These are phyloP conservation scores for Morpho deidamia DNA, from an alignment of 2,888 invertebrate species.

Conservation along the genomic window DNA sequence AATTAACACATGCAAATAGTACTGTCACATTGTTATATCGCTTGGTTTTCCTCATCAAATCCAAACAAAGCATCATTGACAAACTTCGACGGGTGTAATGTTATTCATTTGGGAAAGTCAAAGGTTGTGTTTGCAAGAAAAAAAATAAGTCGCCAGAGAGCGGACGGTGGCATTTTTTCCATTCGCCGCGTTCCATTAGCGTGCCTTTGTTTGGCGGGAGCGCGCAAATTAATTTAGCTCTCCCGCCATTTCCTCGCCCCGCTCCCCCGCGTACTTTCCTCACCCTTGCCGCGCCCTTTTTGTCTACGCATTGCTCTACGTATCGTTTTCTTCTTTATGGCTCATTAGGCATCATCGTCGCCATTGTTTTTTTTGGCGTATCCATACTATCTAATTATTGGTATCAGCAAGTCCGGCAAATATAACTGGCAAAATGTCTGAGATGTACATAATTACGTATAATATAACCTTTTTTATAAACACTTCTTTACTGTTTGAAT, in stretches of 20 bases:
- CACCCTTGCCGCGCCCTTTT: slow-evolving; percentile 69
- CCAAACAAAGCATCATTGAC: slow-evolving; percentile 46
- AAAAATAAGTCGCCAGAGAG: slow-evolving; percentile 72
- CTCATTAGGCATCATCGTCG: slow-evolving; percentile 77
- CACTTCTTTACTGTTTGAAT: no score
- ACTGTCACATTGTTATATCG: slow-evolving; percentile 5
- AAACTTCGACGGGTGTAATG: slow-evolving; percentile 72
- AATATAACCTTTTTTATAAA: no score
- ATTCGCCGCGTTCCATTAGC: slow-evolving; percentile 79
- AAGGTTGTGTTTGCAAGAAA: slow-evolving; percentile 73
- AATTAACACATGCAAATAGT: no score
- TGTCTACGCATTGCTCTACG: slow-evolving; percentile 77
- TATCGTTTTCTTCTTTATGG: slow-evolving; percentile 79
- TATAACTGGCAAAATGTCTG: no score
- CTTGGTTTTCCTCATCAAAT: slow-evolving; percentile 21
- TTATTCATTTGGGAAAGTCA: slow-evolving; percentile 77
- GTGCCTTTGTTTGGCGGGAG: slow-evolving; percentile 79
- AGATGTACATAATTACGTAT: no score
- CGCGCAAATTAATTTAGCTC: slow-evolving; percentile 79
- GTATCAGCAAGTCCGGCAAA: slow-evolving; percentile 55
- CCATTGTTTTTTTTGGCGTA: slow-evolving; percentile 72
- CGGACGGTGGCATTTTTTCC: slow-evolving; percentile 79
- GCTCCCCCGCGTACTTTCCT: slow-evolving; percentile 44
- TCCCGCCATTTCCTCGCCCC: slow-evolving; percentile 74
- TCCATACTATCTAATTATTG: slow-evolving; percentile 71